Base-by-base conservation (phyloP, 35 echinoderm and acorn worm genomes). In the Diadema setosum region DNA sequence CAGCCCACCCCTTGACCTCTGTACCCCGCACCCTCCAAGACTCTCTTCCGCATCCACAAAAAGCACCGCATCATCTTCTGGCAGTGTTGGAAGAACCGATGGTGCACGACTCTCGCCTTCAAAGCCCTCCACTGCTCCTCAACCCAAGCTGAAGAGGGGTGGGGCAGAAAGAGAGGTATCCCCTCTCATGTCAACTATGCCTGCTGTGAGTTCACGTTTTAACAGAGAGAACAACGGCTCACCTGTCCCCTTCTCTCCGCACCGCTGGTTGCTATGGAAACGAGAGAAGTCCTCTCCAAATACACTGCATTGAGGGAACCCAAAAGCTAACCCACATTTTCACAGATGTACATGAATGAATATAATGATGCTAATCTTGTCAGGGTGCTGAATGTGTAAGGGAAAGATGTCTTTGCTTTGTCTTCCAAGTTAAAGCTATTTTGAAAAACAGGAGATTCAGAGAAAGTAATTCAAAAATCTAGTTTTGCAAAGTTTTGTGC, bases 241-340 rank as follows among this genome's bases (percentile, higher is more conserved):
- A 14, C 90, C 90, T 26, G 70, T 91, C 36, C 90, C 90, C 5
- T 91, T 83, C 64, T 91, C 90, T 36, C 83, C 90, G 21, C 82
- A 85, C 16, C 64, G 83, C 14, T 91, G 90, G 90, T 70, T 91
- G 15, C 87, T 90, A 4, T 60, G 64, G 50, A 41, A 44, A 52
- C 42, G 90, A 26, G 45, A 85, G 20, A 85, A 61, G 39, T 75
- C 61, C 20, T 85, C 82, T 8, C 90, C 90, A 16, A 91, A 86
- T 65, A 42, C 45, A 0, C 30, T 91, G 23, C 43, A 32, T 16
- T 42, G 24, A 36, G n/a, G n/a, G n/a, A n/a, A n/a, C n/a, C n/a
- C n/a, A n/a, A n/a, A n/a, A n/a, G n/a, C n/a, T n/a, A n/a, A n/a
- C n/a, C n/a, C n/a, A n/a, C n/a, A n/a, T n/a, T n/a, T n/a, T n/a